phyloP scores from a whole-genome alignment of 2,888 invertebrate genomes.

The Melolontha melolontha region DNA sequence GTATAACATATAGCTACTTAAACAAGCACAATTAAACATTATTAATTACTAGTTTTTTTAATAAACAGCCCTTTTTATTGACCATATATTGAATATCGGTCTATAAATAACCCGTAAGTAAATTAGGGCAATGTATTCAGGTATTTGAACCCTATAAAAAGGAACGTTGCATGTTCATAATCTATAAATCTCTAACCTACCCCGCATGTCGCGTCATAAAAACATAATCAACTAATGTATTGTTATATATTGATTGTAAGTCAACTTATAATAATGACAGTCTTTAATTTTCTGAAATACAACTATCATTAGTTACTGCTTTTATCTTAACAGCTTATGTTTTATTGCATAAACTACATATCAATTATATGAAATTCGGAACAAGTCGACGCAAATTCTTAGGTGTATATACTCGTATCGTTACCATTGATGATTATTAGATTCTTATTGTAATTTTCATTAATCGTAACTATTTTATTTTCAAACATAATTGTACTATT shows the following conservation, averaged over 20 bases:
- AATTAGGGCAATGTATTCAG: conserved; percentile 26
- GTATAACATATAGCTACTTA: no score
- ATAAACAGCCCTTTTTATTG: background rate
- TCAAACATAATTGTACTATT: no score
- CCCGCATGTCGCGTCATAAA: conserved; percentile 26
- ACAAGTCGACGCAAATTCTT: no score
- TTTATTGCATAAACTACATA: no score
- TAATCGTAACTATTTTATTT: no score
- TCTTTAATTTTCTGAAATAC: background rate
- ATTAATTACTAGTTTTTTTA: no score
- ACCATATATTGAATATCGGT: background rate
- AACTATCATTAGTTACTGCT: background rate
- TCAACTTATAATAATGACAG: conserved; percentile 15
- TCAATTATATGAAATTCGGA: no score
- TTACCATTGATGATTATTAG: no score
- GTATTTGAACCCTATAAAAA: conserved; percentile 29
- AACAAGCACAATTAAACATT: no score
- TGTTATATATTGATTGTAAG: conserved; percentile 26
- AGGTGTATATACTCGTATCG: no score
- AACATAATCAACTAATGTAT: conserved; percentile 35
- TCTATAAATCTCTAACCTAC: conserved; percentile 27
- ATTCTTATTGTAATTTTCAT: no score
- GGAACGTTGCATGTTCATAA: conserved; percentile 24
- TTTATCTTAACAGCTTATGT: background rate
- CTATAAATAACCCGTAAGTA: conserved; percentile 15